Evolutionary conservation across 1,140 invertebrate species (phyloP).

Genomic region (Hetaerina americana): DNA sequence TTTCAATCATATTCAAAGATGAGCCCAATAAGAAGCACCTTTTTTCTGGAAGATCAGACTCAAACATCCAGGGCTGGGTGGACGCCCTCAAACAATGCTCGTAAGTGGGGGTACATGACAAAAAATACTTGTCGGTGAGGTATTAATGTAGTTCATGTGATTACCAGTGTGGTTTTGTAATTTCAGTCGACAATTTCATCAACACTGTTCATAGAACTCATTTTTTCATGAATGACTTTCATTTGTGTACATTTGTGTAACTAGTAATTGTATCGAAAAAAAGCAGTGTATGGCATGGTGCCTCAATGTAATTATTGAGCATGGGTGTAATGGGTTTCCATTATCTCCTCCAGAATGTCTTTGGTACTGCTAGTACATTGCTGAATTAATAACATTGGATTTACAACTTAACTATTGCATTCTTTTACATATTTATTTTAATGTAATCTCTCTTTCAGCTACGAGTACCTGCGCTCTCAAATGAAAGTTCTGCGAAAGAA

Average conservation of each 20-base stretch:
- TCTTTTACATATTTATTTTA: not conserved
- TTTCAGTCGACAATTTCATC: not conserved
- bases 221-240: not conserved
- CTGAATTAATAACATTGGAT: too few relatives aligned
- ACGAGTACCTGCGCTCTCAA: slow-evolving; percentile 42
- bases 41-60: slow-evolving; percentile 46
- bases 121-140: not conserved
- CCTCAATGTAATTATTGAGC: not conserved
- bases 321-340: not conserved
- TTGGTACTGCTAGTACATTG: too few relatives aligned
- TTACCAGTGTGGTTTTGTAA: not conserved
- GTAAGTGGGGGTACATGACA: slow-evolving; percentile 15
- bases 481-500: slow-evolving; percentile 41
- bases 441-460: slow-evolving; percentile 29
- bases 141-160: not conserved
- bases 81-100: slow-evolving; percentile 37
- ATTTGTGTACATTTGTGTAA: not conserved
- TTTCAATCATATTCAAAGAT: slow-evolving; percentile 49
- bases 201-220: not conserved
- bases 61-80: slow-evolving; percentile 46
- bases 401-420: not conserved
- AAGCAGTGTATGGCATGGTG: not conserved
- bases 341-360: not conserved
- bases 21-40: slow-evolving; percentile 50
- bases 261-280: not conserved